Evolutionary conservation across 2,113 vertebrate genomes (phyloP).

Genomic region (Sapajus apella): DNA sequence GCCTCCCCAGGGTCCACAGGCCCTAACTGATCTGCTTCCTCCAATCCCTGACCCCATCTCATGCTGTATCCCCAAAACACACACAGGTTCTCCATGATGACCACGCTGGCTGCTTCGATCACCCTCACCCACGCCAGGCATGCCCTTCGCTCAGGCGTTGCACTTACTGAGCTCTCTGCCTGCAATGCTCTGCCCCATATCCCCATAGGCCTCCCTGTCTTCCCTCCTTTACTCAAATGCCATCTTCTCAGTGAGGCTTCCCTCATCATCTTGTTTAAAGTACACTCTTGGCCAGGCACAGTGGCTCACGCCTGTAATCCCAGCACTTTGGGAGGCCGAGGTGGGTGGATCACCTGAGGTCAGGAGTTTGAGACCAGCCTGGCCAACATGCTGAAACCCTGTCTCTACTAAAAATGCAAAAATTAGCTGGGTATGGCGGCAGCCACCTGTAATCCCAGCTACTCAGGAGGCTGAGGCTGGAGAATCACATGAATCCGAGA

Average conservation of each 20-base stretch:
- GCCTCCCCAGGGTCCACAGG: neutral
- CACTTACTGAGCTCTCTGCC: neutral
- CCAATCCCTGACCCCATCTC: neutral
- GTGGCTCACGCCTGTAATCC: too few species aligned
- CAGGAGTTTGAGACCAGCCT: too few species aligned
- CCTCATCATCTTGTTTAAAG: neutral
- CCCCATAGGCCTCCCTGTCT: neutral
- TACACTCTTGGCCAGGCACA: neutral
- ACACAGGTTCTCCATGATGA: neutral
- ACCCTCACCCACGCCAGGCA: neutral
- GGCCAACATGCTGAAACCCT: too few species aligned
- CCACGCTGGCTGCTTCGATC: neutral
- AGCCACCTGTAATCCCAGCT: too few species aligned
- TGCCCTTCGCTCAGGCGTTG: neutral
- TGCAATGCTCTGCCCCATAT: neutral
- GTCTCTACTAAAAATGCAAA: too few species aligned
- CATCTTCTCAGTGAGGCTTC: neutral
- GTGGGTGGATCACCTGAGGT: too few species aligned
- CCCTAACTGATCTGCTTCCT: neutral
- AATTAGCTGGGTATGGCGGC: too few species aligned
- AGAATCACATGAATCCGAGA: too few species aligned
- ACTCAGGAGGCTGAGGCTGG: too few species aligned
- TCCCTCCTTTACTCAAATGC: neutral
- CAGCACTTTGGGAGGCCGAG: too few species aligned
- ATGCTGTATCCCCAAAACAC: neutral